Evolutionary conservation across 2,113 vertebrate species (phyloP).

Genomic region (Cyrtonyx montezumae): DNA sequence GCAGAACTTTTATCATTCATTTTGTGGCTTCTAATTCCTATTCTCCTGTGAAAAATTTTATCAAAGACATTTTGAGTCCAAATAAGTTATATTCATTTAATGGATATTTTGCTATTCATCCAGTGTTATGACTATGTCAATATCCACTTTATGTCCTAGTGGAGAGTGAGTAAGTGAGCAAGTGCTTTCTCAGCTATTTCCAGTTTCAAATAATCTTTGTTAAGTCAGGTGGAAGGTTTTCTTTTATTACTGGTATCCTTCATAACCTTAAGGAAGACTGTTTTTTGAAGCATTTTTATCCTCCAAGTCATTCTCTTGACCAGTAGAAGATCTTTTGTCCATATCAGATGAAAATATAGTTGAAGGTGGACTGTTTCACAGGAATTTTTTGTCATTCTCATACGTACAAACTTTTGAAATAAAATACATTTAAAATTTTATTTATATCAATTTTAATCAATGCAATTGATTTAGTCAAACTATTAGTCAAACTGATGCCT

Average conservation of each 20-base stretch:
- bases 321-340: not conserved
- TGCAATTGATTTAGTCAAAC: no score
- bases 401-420: not conserved
- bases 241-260: not conserved
- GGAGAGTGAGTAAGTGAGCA: not conserved
- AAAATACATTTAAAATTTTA: not conserved
- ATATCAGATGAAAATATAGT: not conserved
- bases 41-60: slow-evolving; percentile 29
- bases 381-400: not conserved
- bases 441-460: not conserved
- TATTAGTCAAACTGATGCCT: not conserved
- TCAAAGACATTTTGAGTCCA: slow-evolving; percentile 10
- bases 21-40: not conserved
- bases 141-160: not conserved
- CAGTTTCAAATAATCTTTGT: not conserved
- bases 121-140: not conserved
- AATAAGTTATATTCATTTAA: slow-evolving; percentile 38
- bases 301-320: not conserved
- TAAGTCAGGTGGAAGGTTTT: not conserved
- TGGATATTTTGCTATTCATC: not conserved
- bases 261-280: not conserved
- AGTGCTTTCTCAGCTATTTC: not conserved
- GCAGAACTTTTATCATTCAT: not conserved
- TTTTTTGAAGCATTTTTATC: not conserved
- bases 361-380: not conserved